phyloP scores from a whole-genome alignment of 64 coral and sea anemone species.

The Porites australiensis region DNA sequence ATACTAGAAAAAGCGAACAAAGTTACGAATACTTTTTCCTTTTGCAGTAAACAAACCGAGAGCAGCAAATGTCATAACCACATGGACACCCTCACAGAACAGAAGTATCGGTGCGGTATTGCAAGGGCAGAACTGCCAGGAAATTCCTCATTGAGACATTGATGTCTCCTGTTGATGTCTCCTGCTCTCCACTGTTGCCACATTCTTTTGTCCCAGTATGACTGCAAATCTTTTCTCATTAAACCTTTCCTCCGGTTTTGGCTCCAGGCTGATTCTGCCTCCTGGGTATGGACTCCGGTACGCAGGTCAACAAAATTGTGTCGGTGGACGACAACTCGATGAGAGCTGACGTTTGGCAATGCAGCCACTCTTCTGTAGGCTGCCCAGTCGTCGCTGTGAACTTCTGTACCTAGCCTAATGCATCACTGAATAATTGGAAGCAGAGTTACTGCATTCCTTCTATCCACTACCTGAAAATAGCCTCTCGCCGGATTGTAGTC shows the following conservation, averaged over 20 bases:
- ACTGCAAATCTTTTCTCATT: background rate
- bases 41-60: too few species aligned
- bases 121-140: background rate
- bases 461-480: slow-evolving; percentile 26
- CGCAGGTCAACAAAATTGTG: slow-evolving; percentile 54
- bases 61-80: too few species aligned
- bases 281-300: slow-evolving; percentile 52
- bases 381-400: background rate
- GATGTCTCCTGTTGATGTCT: too few species aligned
- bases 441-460: background rate
- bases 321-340: slow-evolving; percentile 1
- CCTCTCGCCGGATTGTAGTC: background rate
- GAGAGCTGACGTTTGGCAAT: background rate
- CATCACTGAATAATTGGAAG: background rate
- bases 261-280: slow-evolving; percentile 39
- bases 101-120: background rate
- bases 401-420: background rate
- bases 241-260: slow-evolving; percentile 13
- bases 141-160: background rate
- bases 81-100: too few species aligned
- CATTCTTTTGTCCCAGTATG: slow-evolving; percentile 35
- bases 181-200: slow-evolving; percentile 35
- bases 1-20: too few species aligned
- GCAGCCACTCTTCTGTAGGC: slow-evolving; percentile 5
- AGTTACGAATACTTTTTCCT: too few species aligned